Percentiles rank a stretch among this genome's conserved stretches.
Evolutionary conservation across 2,797 vertebrate genomes (phyloP).

Genomic region (Paguma larvata): DNA sequence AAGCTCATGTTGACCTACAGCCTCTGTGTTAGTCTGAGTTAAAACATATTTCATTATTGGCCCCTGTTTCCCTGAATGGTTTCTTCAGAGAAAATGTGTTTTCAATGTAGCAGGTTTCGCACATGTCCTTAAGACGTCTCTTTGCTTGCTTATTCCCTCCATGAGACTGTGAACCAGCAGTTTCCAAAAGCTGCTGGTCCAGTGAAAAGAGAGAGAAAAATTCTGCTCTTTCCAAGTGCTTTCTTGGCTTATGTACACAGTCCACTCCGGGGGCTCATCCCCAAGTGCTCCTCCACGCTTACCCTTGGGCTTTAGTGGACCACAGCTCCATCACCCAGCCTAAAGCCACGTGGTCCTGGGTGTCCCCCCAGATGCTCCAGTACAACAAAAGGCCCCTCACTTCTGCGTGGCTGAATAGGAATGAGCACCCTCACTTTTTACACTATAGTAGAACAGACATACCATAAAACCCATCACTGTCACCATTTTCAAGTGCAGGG

Average conservation of each 20-base stretch:
- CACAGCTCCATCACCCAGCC: background rate
- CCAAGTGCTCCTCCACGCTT: background rate
- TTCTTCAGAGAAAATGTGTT: background rate
- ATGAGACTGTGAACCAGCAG: background rate
- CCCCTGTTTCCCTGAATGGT: background rate
- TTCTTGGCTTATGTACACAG: background rate
- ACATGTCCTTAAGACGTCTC: background rate
- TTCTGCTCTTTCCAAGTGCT: background rate
- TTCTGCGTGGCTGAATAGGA: background rate
- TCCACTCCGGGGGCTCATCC: background rate
- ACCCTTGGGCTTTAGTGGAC: background rate
- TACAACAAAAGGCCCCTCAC: background rate
- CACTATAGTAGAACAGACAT: background rate
- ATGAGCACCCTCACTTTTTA: background rate
- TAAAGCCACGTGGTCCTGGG: background rate
- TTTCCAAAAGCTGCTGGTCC: background rate
- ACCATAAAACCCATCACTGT: background rate
- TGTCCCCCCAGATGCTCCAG: too few species aligned
- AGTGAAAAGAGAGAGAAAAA: background rate
- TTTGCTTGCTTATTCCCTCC: background rate
- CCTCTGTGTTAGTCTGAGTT: background rate
- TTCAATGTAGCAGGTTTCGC: background rate
- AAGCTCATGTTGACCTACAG: background rate
- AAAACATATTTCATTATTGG: background rate
- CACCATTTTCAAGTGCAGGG: background rate